Conservation (phyloP, 2,888 invertebrate species). For the Herminia tarsipennalis region DNA sequence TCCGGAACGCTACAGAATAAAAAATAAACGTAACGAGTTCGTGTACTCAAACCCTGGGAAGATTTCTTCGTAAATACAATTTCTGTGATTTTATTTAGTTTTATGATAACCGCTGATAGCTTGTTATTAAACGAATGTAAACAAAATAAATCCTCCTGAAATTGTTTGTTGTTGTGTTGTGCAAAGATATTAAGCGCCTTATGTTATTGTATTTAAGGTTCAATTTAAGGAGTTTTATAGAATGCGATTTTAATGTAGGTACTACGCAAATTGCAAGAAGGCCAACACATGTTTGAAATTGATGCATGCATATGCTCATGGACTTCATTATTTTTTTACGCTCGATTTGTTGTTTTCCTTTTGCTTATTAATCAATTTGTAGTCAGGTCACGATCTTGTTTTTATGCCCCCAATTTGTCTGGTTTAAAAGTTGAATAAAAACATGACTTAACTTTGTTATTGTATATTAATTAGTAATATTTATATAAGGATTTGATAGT, state of each 20-base stretch:
- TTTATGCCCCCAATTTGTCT: background rate
- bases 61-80: background rate
- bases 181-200: slow-evolving; percentile 14
- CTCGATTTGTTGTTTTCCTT: slow-evolving; percentile 25
- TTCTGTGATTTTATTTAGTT: slow-evolving; percentile 19
- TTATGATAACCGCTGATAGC: slow-evolving; percentile 13
- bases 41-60: no score
- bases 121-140: slow-evolving; percentile 1
- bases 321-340: slow-evolving; percentile 24
- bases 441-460: no score
- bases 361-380: slow-evolving; percentile 2
- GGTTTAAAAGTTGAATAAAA: background rate
- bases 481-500: no score
- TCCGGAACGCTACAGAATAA: background rate
- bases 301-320: slow-evolving; percentile 29
- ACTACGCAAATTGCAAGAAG: slow-evolving; percentile 50
- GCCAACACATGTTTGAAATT: slow-evolving; percentile 40
- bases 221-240: slow-evolving; percentile 13
- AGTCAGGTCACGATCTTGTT: slow-evolving; percentile 6
- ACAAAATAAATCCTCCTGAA: no score
- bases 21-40: background rate
- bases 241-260: slow-evolving; percentile 31
- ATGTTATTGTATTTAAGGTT: slow-evolving; percentile 10
- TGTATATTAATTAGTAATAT: no score
- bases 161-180: no score